These are phyloP conservation scores for Penelope pileata DNA, from an alignment of 2,113 vertebrate species.

Conservation along the genomic window DNA sequence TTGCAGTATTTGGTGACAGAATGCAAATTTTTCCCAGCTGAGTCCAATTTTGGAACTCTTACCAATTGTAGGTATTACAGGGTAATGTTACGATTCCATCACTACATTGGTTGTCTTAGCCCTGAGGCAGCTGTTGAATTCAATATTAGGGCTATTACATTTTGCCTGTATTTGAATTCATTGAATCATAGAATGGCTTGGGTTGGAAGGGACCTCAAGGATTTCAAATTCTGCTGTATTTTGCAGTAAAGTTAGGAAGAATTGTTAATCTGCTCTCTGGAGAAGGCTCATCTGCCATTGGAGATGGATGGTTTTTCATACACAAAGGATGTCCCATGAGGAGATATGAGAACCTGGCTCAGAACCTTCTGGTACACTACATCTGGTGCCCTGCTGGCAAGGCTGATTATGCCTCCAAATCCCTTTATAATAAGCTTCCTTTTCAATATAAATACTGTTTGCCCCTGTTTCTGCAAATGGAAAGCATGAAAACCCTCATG, in stretches of 20 bases:
- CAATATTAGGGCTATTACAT: background rate
- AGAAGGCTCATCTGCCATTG: background rate
- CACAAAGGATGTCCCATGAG: background rate
- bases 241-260: background rate
- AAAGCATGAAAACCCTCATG: background rate
- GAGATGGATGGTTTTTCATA: background rate
- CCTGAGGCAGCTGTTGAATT: background rate
- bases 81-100: background rate
- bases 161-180: background rate
- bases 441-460: background rate
- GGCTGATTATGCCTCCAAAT: background rate
- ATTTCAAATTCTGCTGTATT: background rate
- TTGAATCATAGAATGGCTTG: too few relatives aligned
- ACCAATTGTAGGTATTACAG: background rate
- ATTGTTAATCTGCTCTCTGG: background rate
- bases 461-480: background rate
- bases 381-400: background rate
- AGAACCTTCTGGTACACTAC: background rate
- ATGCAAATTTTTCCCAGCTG: background rate
- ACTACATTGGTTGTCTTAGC: background rate
- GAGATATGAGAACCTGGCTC: background rate
- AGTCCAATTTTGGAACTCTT: background rate
- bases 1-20: background rate
- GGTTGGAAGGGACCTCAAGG: too few relatives aligned
- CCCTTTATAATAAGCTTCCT: background rate